Evolutionary conservation across 1,140 invertebrate species (phyloP).

Genomic region (Hylaeus anthracinus): DNA sequence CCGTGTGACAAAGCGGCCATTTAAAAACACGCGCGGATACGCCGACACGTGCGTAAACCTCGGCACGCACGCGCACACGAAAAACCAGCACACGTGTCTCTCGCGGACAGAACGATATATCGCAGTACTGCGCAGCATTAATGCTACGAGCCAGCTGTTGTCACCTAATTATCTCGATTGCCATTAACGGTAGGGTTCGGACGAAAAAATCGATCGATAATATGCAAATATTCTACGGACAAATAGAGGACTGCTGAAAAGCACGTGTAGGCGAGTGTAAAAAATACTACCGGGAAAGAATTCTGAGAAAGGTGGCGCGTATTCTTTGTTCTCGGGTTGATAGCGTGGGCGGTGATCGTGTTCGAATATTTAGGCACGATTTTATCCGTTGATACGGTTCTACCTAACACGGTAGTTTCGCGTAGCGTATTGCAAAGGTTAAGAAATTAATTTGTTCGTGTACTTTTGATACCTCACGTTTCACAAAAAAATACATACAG

Average conservation of each 20-base stretch:
- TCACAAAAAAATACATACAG: background rate
- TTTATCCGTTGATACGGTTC: no score
- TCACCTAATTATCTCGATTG: slow-evolving; percentile 64
- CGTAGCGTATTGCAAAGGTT: no score
- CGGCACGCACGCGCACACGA: background rate
- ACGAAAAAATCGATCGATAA: slow-evolving; percentile 54
- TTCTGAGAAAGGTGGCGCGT: background rate
- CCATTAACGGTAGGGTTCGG: slow-evolving; percentile 49
- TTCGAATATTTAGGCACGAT: background rate
- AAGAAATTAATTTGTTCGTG: no score
- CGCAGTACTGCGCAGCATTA: slow-evolving; percentile 47
- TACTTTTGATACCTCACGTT: background rate
- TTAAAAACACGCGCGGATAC: slow-evolving; percentile 58
- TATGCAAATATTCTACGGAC: slow-evolving; percentile 51
- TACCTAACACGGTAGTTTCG: no score
- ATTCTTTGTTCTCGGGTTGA: background rate
- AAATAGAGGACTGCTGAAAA: background rate
- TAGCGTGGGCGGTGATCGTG: background rate
- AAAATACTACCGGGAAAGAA: background rate
- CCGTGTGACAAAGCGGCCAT: slow-evolving; percentile 46
- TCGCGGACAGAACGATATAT: slow-evolving; percentile 32
- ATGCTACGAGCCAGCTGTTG: slow-evolving; percentile 59
- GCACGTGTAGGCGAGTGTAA: background rate
- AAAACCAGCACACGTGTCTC: slow-evolving; percentile 9
- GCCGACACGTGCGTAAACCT: background rate